These are phyloP conservation scores for Parapsyche elsis DNA, from an alignment of 1,140 invertebrate species.

Conservation along the genomic window DNA sequence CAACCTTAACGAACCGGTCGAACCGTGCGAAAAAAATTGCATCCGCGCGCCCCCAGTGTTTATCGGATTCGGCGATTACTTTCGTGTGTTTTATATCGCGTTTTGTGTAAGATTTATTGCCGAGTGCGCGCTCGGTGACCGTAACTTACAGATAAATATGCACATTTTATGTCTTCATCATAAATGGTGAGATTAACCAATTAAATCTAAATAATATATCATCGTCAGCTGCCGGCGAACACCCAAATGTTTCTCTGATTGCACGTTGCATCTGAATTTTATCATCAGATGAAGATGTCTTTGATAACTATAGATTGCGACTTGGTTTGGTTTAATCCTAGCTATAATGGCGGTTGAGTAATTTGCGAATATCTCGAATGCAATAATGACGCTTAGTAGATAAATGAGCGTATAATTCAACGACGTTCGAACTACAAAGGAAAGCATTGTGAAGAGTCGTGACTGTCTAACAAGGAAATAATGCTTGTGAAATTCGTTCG, in stretches of 20 bases:
- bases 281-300: too few relatives aligned
- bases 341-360: background rate
- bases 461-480: conserved; percentile 29
- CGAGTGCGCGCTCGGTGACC: background rate
- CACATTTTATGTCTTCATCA: too few relatives aligned
- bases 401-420: background rate
- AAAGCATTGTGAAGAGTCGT: background rate
- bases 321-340: too few relatives aligned
- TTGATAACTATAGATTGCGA: too few relatives aligned
- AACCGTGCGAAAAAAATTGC: conserved; percentile 30
- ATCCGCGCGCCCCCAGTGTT: background rate
- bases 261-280: too few relatives aligned
- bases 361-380: background rate
- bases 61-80: conserved; percentile 22
- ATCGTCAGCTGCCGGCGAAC: too few relatives aligned
- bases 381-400: background rate
- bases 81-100: background rate
- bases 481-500: background rate
- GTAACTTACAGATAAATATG: background rate
- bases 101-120: conserved; percentile 4
- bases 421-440: background rate
- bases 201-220: too few relatives aligned
- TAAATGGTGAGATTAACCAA: too few relatives aligned
- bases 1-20: conserved; percentile 13
- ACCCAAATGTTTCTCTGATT: too few relatives aligned